Conservation (phyloP, 2,888 invertebrate genomes). For the Drosophila bunnanda region DNA sequence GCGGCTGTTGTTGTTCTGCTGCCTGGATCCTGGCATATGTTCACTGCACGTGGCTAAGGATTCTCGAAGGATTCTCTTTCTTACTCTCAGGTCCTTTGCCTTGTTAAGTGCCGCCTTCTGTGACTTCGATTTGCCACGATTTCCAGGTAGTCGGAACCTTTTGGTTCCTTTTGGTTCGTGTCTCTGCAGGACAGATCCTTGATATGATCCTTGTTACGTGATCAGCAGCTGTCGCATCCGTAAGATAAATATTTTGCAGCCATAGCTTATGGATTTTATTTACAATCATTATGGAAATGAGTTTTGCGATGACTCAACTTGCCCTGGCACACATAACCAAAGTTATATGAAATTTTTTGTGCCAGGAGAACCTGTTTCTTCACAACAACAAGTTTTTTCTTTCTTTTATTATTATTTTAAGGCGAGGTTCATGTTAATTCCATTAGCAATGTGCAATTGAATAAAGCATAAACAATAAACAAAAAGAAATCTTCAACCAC, state of each 20-base stretch:
- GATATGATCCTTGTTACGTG: constrained; percentile 24
- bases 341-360: constrained; percentile 21
- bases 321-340: constrained; percentile 34
- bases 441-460: constrained; percentile 38
- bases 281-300: constrained; percentile 39
- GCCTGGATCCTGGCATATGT: constrained; percentile 38
- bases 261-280: constrained; percentile 16
- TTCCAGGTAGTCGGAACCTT: constrained; percentile 39
- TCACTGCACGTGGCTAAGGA: constrained; percentile 38
- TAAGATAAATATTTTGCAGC: constrained; percentile 4
- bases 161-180: constrained; percentile 49
- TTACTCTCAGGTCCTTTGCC: neutral
- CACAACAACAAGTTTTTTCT: constrained; percentile 16
- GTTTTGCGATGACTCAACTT: constrained; percentile 30
- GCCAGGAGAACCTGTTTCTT: constrained; percentile 37
- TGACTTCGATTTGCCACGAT: constrained; percentile 49
- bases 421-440: constrained; percentile 25
- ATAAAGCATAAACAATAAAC: constrained; percentile 13
- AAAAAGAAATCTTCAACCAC: constrained; percentile 22
- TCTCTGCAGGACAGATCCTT: constrained; percentile 29
- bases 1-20: constrained; percentile 31
- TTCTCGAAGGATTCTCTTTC: constrained; percentile 21
- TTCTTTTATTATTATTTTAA: neutral
- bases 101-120: constrained; percentile 30
- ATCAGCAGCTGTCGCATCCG: constrained; percentile 25